Conservation (phyloP, 92 coral and sea anemone genomes). For the Epizoanthus illoricatus region DNA sequence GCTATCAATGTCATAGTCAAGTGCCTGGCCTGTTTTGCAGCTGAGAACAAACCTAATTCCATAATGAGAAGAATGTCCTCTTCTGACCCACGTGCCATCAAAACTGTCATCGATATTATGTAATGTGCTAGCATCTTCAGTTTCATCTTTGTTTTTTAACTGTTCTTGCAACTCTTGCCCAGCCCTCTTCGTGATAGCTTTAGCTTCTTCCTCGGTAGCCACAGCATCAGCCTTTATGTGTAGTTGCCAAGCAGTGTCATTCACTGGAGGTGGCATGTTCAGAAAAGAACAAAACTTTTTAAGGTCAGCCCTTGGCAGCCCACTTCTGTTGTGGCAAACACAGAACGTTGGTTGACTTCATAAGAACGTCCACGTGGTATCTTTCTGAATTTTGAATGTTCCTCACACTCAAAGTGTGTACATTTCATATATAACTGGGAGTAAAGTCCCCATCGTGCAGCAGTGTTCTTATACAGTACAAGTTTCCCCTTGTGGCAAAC, state of each 20-base stretch:
- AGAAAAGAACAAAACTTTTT: conserved; percentile 21
- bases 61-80: conserved; percentile 22
- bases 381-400: not conserved
- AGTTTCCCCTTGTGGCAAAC: conserved; percentile 15
- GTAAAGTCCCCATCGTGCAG: conserved; percentile 7
- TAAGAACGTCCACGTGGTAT: conserved; percentile 7
- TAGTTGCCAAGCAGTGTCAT: conserved; percentile 5
- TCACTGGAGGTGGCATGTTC: conserved; percentile 34
- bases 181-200: conserved; percentile 13
- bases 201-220: not conserved
- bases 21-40: conserved; percentile 1
- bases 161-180: not conserved
- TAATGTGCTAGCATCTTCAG: not conserved
- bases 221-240: not conserved
- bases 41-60: conserved; percentile 17
- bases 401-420: not conserved
- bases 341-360: conserved; percentile 22
- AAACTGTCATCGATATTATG: conserved; percentile 14
- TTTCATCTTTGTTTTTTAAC: no score
- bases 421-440: not conserved
- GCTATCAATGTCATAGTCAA: conserved; percentile 26
- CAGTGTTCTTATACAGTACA: not conserved
- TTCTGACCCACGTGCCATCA: conserved; percentile 21
- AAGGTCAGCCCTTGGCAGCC: conserved; percentile 7
- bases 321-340: conserved; percentile 24